Percentiles rank a stretch among this genome's conserved stretches.
Conservation (phyloP, 1,140 invertebrate species). For the Zaprionus camerounensis region DNA sequence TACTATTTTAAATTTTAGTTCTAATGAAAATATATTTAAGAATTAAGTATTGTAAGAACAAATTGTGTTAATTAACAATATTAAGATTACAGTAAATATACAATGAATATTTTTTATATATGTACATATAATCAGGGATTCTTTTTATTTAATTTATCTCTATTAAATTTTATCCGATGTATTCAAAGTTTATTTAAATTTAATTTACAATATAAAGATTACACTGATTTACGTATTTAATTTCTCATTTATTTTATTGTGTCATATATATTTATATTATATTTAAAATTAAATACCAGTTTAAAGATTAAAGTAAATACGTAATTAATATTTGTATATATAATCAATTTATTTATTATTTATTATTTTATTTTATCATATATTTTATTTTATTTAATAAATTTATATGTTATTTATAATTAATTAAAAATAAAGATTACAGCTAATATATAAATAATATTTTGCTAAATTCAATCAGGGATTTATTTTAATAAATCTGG, state of each 20-base stretch:
- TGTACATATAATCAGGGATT: too few relatives aligned
- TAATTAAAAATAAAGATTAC: neutral
- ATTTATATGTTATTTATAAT: neutral
- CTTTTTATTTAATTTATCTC: too few relatives aligned
- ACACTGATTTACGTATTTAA: neutral
- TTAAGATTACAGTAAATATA: too few relatives aligned
- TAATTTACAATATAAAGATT: too few relatives aligned
- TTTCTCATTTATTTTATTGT: neutral
- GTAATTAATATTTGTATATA: neutral
- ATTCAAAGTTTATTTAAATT: too few relatives aligned
- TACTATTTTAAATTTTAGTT: too few relatives aligned
- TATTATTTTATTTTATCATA: neutral
- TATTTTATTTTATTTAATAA: neutral
- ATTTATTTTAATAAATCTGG: too few relatives aligned
- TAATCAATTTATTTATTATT: neutral
- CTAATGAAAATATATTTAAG: too few relatives aligned
- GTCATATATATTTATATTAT: neutral
- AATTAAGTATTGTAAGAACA: too few relatives aligned
- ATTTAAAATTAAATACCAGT: neutral
- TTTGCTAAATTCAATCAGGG: neutral
- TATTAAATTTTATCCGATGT: too few relatives aligned
- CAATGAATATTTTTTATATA: too few relatives aligned
- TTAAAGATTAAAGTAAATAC: neutral
- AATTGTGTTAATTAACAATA: neutral
- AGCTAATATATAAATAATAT: neutral